Evolutionary conservation across 2,113 vertebrate genomes (phyloP).

Genomic region (Hippocampus guttulatus): DNA sequence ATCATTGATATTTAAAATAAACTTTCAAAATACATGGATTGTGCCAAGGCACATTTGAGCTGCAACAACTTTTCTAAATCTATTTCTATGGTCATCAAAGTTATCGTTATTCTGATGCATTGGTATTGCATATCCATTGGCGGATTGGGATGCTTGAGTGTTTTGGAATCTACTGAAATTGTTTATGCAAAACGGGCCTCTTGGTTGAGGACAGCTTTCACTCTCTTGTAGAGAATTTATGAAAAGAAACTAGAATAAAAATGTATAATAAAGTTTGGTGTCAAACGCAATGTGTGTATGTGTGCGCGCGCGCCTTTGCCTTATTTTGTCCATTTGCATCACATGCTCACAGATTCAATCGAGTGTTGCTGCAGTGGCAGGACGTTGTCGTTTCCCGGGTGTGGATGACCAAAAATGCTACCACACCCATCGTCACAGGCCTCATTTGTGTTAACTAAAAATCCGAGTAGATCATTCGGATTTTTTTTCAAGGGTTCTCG

Average conservation of each 20-base stretch:
- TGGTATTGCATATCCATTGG: slow-evolving; percentile 52
- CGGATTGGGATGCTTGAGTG: slow-evolving; percentile 31
- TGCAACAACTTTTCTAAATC: slow-evolving; percentile 47
- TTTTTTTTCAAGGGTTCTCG: not conserved
- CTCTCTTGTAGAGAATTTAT: slow-evolving; percentile 59
- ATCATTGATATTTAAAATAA: slow-evolving; percentile 29
- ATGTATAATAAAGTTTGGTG: slow-evolving; percentile 50
- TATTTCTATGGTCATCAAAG: slow-evolving; percentile 30
- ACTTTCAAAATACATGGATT: slow-evolving; percentile 32
- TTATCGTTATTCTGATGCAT: slow-evolving; percentile 48
- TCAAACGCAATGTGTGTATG: slow-evolving; percentile 22
- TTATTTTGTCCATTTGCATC: slow-evolving; percentile 10
- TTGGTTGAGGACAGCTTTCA: slow-evolving; percentile 64
- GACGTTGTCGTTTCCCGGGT: slow-evolving; percentile 32
- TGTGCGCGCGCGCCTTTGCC: not conserved
- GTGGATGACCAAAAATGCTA: slow-evolving; percentile 30
- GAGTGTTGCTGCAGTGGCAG: not conserved
- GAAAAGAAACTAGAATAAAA: slow-evolving; percentile 53
- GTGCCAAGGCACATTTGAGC: slow-evolving; percentile 66
- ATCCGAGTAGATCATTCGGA: slow-evolving; percentile 3
- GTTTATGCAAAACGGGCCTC: slow-evolving; percentile 60
- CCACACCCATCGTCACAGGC: slow-evolving; percentile 57
- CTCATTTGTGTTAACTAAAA: slow-evolving; percentile 41
- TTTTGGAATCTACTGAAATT: slow-evolving; percentile 56
- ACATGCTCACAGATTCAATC: not conserved